These are phyloP conservation scores for Mandrillus leucophaeus DNA, from an alignment of 2,113 vertebrate genomes.

Conservation along the genomic window DNA sequence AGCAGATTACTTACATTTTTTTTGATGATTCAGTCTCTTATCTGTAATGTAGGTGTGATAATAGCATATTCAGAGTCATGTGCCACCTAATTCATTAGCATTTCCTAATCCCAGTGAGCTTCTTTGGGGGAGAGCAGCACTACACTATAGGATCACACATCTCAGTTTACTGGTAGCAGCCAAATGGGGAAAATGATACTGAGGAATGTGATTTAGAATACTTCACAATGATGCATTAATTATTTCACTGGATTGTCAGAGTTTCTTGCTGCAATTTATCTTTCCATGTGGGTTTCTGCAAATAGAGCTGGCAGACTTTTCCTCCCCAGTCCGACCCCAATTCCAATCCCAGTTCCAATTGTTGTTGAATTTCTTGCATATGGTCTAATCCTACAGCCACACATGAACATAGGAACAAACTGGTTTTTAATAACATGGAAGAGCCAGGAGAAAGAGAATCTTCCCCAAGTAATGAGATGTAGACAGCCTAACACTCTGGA, in stretches of 20 bases:
- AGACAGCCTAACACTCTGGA: neutral
- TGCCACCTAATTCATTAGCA: neutral
- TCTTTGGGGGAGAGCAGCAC: neutral
- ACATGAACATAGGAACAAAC: too few relatives aligned
- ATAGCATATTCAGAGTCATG: neutral
- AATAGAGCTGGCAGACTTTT: conserved; percentile 46
- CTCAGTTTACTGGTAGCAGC: conserved; percentile 58
- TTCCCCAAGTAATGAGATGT: neutral
- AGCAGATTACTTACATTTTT: neutral
- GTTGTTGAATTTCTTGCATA: neutral
- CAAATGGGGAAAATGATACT: neutral
- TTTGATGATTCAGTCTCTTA: conserved; percentile 44
- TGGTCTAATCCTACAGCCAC: neutral
- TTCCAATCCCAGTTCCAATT: neutral
- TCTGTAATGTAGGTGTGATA: neutral
- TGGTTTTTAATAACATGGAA: neutral
- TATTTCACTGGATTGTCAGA: neutral
- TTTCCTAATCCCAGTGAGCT: neutral
- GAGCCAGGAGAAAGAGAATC: neutral
- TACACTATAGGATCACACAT: neutral
- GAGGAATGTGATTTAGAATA: conserved; percentile 16
- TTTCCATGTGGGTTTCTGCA: conserved; percentile 73
- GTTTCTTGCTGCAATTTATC: neutral
- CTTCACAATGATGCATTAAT: neutral
- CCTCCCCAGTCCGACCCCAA: neutral